phyloP scores from a whole-genome alignment of 2,888 invertebrate species.

The Drosophila engyochracea region DNA sequence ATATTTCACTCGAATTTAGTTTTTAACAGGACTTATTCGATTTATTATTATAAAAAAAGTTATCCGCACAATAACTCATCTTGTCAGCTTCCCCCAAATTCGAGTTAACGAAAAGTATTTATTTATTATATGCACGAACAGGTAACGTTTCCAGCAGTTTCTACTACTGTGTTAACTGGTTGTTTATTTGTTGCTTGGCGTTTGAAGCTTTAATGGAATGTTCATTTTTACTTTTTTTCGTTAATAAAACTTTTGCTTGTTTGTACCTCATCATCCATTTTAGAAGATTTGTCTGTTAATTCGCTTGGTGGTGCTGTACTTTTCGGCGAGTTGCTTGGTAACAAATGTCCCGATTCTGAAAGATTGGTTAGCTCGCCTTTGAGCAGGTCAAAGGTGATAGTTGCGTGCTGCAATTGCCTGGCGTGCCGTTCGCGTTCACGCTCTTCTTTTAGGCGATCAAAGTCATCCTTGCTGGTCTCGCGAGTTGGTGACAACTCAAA shows the following conservation, averaged over 20 bases:
- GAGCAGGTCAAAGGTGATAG: conserved; percentile 61
- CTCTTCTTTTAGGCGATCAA: conserved; percentile 88
- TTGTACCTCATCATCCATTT: conserved; percentile 1
- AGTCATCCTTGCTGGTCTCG: conserved; percentile 87
- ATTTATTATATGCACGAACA: not conserved
- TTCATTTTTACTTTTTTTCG: not conserved
- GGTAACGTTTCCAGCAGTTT: not conserved
- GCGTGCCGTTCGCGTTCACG: conserved; percentile 89
- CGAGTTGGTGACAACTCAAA: conserved; percentile 1
- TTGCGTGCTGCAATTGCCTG: conserved; percentile 86
- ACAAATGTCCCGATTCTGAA: not conserved
- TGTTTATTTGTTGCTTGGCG: not conserved
- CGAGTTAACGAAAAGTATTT: not conserved
- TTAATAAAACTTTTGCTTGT: conserved; percentile 28
- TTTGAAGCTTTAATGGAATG: not conserved
- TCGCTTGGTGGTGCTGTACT: not conserved
- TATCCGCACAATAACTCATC: not conserved
- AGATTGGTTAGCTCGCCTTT: conserved; percentile 50
- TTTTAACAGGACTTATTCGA: not conserved
- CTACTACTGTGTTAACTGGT: not conserved
- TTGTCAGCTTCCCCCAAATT: not conserved
- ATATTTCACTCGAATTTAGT: not conserved
- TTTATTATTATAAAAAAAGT: not conserved
- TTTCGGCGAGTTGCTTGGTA: not conserved
- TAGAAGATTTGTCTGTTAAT: not conserved